These are phyloP conservation scores for Gadopsis bispinosus DNA, from an alignment of 2,797 vertebrate species.

Conservation along the genomic window DNA sequence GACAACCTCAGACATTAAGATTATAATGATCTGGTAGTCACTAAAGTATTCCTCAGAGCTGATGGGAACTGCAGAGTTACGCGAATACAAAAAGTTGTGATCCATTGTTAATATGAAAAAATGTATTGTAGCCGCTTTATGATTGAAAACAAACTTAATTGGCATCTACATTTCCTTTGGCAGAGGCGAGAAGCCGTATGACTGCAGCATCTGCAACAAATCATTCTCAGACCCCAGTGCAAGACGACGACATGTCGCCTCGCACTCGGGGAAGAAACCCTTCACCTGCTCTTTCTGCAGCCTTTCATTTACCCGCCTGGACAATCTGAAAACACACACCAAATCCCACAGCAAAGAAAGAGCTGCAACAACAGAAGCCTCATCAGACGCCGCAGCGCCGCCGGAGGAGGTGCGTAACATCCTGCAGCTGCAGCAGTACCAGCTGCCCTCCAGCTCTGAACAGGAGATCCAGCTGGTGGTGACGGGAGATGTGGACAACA, in stretches of 20 bases:
- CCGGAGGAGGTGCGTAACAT: constrained; percentile 85
- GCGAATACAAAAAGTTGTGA: not conserved
- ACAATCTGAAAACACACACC: constrained; percentile 94
- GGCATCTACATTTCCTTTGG: constrained; percentile 40
- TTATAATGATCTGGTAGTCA: not conserved
- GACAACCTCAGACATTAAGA: not conserved
- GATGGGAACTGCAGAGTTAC: not conserved
- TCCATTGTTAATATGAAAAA: not conserved
- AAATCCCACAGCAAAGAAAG: constrained; percentile 95
- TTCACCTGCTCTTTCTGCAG: constrained; percentile 92
- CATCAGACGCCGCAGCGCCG: constrained; percentile 8
- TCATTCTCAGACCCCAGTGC: constrained; percentile 96
- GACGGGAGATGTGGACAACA: constrained; percentile 88
- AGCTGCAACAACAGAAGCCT: constrained; percentile 7
- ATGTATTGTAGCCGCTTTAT: not conserved
- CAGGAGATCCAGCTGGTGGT: constrained; percentile 96
- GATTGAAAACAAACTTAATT: not conserved
- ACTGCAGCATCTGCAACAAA: constrained; percentile 91
- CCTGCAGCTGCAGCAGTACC: constrained; percentile 92
- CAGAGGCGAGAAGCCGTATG: constrained; percentile 97
- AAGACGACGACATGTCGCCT: constrained; percentile 92
- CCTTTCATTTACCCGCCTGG: constrained; percentile 92
- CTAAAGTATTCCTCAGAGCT: not conserved
- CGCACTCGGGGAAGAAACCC: constrained; percentile 95
- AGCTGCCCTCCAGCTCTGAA: constrained; percentile 85